A percentile compares a stretch with the other conserved stretches of the same genome.
Conservation (phyloP, 2,797 vertebrate species). For the Falco rusticolus region DNA sequence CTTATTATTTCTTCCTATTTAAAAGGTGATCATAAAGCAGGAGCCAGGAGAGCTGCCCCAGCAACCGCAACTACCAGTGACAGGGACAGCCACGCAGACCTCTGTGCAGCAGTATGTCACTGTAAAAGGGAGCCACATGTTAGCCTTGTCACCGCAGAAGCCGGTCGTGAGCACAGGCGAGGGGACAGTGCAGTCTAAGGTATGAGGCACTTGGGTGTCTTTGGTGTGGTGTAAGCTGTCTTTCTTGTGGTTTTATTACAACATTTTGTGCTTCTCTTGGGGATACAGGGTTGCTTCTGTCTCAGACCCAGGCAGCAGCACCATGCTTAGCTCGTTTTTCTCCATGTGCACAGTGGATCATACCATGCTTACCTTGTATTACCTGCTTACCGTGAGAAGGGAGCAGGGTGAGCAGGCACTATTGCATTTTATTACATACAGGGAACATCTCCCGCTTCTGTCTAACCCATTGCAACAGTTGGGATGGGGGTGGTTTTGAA, state of each 20-base stretch:
- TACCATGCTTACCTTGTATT: background rate
- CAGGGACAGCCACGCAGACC: slow-evolving; percentile 83
- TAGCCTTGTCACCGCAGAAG: slow-evolving; percentile 94
- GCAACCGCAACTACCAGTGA: slow-evolving; percentile 77
- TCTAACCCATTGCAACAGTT: background rate
- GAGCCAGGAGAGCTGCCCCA: slow-evolving; percentile 92
- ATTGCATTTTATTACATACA: accelerated
- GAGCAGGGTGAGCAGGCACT: background rate
- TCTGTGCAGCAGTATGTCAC: slow-evolving; percentile 92
- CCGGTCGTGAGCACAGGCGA: slow-evolving; percentile 79
- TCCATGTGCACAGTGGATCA: background rate
- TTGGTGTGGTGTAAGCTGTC: background rate
- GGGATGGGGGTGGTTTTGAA: background rate
- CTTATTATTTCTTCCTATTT: background rate
- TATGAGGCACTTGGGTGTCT: slow-evolving; percentile 13
- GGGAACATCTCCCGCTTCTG: background rate
- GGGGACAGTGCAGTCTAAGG: slow-evolving; percentile 85
- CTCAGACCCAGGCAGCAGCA: background rate
- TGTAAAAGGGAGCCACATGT: slow-evolving; percentile 95
- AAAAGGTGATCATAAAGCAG: slow-evolving; percentile 98
- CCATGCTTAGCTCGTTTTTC: background rate
- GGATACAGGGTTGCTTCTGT: background rate
- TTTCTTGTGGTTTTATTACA: background rate
- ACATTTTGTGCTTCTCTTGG: background rate
- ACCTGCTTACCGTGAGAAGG: background rate